These are phyloP conservation scores for Lasioglossum pauxillum DNA, from an alignment of 2,888 invertebrate species.

Conservation along the genomic window DNA sequence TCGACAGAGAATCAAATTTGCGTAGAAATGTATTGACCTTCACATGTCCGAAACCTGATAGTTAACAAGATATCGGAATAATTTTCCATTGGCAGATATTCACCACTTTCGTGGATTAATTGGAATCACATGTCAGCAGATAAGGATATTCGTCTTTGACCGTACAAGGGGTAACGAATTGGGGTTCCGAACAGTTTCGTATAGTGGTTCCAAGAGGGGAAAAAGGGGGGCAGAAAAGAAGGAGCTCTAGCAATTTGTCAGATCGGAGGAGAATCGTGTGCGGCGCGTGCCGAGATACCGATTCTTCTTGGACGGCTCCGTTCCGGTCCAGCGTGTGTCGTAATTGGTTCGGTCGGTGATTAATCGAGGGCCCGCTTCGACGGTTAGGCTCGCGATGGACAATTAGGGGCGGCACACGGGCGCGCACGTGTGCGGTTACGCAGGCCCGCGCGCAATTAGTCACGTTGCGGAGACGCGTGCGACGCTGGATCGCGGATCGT, in stretches of 20 bases:
- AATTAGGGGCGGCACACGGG: slow-evolving; percentile 31
- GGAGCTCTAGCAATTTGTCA: slow-evolving; percentile 14
- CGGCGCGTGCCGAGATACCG: neutral
- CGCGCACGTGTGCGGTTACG: slow-evolving; percentile 42
- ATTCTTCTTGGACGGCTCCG: slow-evolving; percentile 27
- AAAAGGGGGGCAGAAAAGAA: neutral
- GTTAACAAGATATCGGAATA: neutral
- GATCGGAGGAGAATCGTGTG: neutral
- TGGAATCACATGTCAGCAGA: neutral
- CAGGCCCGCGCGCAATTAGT: slow-evolving; percentile 40
- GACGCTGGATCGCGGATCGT: neutral
- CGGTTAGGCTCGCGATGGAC: slow-evolving; percentile 18
- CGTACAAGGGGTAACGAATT: neutral
- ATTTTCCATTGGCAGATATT: neutral
- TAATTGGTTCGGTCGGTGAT: slow-evolving; percentile 66
- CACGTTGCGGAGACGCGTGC: slow-evolving; percentile 55
- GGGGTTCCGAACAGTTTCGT: neutral
- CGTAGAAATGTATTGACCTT: neutral
- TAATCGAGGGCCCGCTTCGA: slow-evolving; percentile 57
- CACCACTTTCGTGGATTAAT: neutral
- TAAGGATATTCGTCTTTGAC: neutral
- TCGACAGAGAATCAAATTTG: no score
- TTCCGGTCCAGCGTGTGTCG: slow-evolving; percentile 46
- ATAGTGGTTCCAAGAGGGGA: neutral
- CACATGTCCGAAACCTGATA: neutral